Evolutionary conservation across 2,888 invertebrate genomes (phyloP), one percentile per base, ranked within the genome.

Genomic region (Meloe dianella): DNA sequence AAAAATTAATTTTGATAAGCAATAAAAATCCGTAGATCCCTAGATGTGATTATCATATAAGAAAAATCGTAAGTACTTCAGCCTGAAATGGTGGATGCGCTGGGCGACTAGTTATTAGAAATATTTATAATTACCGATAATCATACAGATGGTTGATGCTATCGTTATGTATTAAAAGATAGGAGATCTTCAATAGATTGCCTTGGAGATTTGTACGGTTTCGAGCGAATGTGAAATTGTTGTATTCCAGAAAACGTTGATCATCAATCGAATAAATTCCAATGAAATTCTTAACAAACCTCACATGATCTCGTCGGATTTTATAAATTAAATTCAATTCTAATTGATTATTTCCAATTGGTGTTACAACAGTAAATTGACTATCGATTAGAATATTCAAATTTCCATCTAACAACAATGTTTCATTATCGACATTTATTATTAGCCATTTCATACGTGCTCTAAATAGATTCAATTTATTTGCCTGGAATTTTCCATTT

Each of bases 371-470:
- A 22, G 51, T 58, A 10, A 58, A 58, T 20, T 30, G 35, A 1
- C 38, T 22, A n/a, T 59, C 30, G 59, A 9, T 38, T 29, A 59
- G 22, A 59, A 29, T 29, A 35, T 59, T 35, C 20, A 29, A 59
- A 35, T 35, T 38, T 20, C 17, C 2, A 8, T 17, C 24, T n/a
- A 30, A 30, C 20, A 30, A 30, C 20, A 32, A 9, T 6, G 38
- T 59, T 9, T 9, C 1, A 35, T 38, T 30, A 17, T 24, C 7
- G n/a, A 9, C 17, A 59, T 51, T 51, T 9, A 51, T 12, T 12
- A 51, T 51, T 10, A 51, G 24, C 51, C 51, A 51, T 51, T 24
- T 51, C 5, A 22, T 24, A 14, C 22, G 51, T 6, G 51, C 24
- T 24, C 24, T 22, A 12, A 51, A 51, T 12, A 51, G 24, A 22